Evolutionary conservation across 2,888 invertebrate species (phyloP), one percentile per base, ranked within the genome.

Genomic region (Leucoma salicis): DNA sequence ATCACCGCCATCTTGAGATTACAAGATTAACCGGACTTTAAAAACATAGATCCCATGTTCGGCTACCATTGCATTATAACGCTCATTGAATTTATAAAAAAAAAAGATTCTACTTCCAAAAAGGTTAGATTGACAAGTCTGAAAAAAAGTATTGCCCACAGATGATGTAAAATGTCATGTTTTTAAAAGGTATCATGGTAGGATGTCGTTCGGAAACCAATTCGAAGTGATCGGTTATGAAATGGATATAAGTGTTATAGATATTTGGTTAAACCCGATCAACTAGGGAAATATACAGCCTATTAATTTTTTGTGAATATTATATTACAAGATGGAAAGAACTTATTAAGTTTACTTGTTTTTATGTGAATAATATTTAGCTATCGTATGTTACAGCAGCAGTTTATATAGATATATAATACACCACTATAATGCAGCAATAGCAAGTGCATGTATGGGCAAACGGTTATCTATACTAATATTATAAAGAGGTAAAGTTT

Each of bases 1-100:
- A 82, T 82, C 80, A 80, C 74, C 70, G 76, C 75, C 82, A 77
- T 82, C 74, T 81, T 79, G 70, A 81, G 80, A 83, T 85, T 74
- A 80, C 66, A 71, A 74, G 83, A 85, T 85, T 82, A 84, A 76
- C 80, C 73, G 78, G 80, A 73, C 80, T 75, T 75, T 74, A 76
- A 76, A 66, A 77, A 74, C 69, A 70, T 70, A 67, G 74, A 77
- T 70, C 70, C 63, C 65, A 64, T 63, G 58, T 66, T 61, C 57
- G 48, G 74, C 80, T 77, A 76, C 79, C 64, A 73, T 73, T 69
- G 70, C 70, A 61, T 75, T 73, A n/a, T n/a, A 63, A 74, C 76
- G 78, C 74, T 75, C 60, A 65, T 68, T 74, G 69, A 66, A 36
- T 14, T 11, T 31, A 35, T 35, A 34, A 32, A 21, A 36, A 42